These are phyloP conservation scores for Pluvianellus socialis DNA, from an alignment of 2,113 vertebrate genomes.

Conservation along the genomic window DNA sequence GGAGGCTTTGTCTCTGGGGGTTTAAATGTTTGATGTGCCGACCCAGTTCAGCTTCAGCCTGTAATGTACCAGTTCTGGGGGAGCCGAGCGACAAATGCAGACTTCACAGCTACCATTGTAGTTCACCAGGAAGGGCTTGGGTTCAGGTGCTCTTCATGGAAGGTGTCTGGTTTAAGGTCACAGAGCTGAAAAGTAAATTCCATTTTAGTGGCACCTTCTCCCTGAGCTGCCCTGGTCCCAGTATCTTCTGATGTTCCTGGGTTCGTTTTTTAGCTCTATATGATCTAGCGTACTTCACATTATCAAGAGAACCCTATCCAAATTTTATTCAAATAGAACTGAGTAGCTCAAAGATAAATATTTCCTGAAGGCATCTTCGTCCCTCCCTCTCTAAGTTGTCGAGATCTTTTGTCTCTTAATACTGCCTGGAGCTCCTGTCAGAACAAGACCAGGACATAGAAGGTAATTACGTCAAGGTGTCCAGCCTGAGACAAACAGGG, in stretches of 20 bases:
- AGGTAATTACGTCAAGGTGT: conserved; percentile 18
- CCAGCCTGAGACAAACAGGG: not conserved
- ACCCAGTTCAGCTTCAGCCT: not conserved
- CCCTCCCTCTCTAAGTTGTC: not conserved
- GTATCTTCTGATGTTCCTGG: not conserved
- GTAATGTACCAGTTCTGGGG: fast-evolving
- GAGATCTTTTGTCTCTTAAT: not conserved
- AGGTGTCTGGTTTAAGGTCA: not conserved
- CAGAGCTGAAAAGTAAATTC: not conserved
- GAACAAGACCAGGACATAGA: not conserved
- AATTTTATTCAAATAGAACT: not conserved
- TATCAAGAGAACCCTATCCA: not conserved
- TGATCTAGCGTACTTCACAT: not conserved
- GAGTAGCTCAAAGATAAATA: not conserved
- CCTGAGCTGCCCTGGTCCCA: not conserved
- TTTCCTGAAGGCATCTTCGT: conserved; percentile 19
- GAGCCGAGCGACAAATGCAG: fast-evolving
- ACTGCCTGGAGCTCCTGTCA: conserved; percentile 17
- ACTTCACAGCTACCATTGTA: not conserved
- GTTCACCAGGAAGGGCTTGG: not conserved
- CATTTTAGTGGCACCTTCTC: not conserved
- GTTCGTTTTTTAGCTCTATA: not conserved
- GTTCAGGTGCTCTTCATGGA: not conserved
- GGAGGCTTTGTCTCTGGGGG: not conserved
- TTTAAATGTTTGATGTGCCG: not conserved